Evolutionary conservation across 2,113 vertebrate species (phyloP).

Genomic region (Otis tarda): DNA sequence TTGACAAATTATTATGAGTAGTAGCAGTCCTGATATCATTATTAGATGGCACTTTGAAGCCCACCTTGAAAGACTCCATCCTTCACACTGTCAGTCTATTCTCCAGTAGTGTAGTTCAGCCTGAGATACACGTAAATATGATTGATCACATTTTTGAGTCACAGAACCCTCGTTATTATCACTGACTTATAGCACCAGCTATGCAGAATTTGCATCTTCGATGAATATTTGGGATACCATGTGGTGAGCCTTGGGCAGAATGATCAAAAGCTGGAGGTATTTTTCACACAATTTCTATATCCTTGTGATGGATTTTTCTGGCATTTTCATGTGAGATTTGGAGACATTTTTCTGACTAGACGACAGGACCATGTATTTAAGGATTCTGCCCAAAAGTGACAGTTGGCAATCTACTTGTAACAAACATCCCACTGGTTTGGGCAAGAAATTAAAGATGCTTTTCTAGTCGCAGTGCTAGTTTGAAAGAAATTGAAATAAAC

Average conservation of each 20-base stretch:
- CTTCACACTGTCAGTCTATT: neutral
- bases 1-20: neutral
- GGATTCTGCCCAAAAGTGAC: conserved; percentile 64
- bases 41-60: neutral
- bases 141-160: conserved; percentile 23
- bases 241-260: conserved; percentile 68
- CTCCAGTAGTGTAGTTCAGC: neutral
- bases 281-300: conserved; percentile 64
- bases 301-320: conserved; percentile 66
- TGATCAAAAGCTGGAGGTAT: conserved; percentile 66
- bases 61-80: neutral
- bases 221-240: conserved; percentile 68
- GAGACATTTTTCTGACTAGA: conserved; percentile 63
- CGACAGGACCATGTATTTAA: conserved; percentile 59
- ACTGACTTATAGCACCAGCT: conserved; percentile 43
- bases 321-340: conserved; percentile 62
- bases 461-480: neutral
- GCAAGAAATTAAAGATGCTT: conserved; percentile 37
- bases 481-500: neutral
- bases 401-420: conserved; percentile 60
- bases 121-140: neutral
- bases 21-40: neutral
- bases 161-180: conserved; percentile 45
- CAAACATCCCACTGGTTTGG: conserved; percentile 50
- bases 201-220: conserved; percentile 29